Base-by-base conservation (phyloP, 2,113 vertebrate genomes). In the Psilopsiagon aurifrons region DNA sequence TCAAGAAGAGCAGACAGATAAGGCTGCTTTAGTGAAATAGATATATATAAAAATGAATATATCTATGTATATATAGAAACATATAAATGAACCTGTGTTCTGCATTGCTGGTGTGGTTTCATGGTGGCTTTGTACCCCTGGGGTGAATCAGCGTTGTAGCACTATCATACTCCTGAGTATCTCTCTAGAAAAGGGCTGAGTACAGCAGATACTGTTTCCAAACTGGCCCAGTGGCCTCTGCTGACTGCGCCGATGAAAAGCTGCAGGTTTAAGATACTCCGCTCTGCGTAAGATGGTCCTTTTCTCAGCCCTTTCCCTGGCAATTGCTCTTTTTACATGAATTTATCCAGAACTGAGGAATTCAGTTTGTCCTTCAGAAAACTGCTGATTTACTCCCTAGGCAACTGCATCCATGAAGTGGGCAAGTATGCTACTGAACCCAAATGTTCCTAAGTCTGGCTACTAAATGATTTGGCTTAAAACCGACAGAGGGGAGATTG, bases 111-210 rank as follows among this genome's bases (percentile, higher is more conserved):
- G 31, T 28, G 41, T 17, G 2, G 57, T 2, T 28, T 4, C 79
- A 8, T 17, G 2, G 54, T 4, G 63, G 28, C 31, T 5, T 19
- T 29, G 7, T 0, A 17, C 57, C 14, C 52, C n/a, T 16, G 13
- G 63, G 20, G 16, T 5, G 3, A 73, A 15, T 13, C 17, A 11
- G 1, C 9, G 1, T 0, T 9, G 3, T 4, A 15, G 73, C 2
- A 1, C 41, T 67, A 55, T n/a, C 12, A 8, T 1, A 0, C 10
- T 15, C 55, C 4, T 11, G 29, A 24, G 7, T 11, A 33, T 6
- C 17, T 15, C 44, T 12, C 17, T 22, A 7, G 43, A 31, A 46
- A 52, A 29, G 0, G 52, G 43, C 33, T 2, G 63, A 67, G 28
- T 0, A 5, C 43, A 47, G 47, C 23, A 37, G 18, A 5, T 2